phyloP scores from a whole-genome alignment of 1,140 invertebrate genomes.

The Drosophila serrata region DNA sequence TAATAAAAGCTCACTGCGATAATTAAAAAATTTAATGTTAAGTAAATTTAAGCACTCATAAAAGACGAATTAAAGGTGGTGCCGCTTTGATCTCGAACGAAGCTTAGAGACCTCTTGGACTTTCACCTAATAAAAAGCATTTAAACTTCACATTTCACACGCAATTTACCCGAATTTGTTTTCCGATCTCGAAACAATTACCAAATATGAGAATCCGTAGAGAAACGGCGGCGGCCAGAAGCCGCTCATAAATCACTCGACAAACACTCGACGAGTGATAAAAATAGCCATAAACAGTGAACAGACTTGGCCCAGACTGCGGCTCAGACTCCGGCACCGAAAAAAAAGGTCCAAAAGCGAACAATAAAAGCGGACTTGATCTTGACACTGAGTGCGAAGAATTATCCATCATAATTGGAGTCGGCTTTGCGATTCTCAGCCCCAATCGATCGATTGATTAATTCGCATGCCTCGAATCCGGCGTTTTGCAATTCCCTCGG shows the following conservation, averaged over 20 bases:
- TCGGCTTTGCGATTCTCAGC: conserved; percentile 30
- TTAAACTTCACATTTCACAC: conserved; percentile 18
- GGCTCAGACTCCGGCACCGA: conserved; percentile 10
- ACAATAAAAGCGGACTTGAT: conserved; percentile 54
- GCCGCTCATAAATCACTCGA: conserved; percentile 60
- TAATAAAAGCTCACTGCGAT: not conserved
- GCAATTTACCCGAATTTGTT: conserved; percentile 38
- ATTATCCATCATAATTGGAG: conserved; percentile 43
- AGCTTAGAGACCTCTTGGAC: conserved; percentile 17
- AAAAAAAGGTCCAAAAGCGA: conserved; percentile 44
- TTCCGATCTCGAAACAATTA: conserved; percentile 36
- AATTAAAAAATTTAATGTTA: not conserved
- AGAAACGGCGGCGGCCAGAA: conserved; percentile 50
- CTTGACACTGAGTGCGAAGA: conserved; percentile 68
- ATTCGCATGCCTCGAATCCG: conserved; percentile 37
- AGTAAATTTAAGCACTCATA: not conserved
- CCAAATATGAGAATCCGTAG: conserved; percentile 28
- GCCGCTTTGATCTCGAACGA: conserved; percentile 40
- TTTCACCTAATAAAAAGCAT: conserved; percentile 38
- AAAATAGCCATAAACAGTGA: conserved; percentile 63
- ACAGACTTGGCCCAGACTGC: conserved; percentile 38
- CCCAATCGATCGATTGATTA: conserved; percentile 36
- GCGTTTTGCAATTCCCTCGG: conserved; percentile 44
- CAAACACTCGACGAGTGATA: conserved; percentile 57
- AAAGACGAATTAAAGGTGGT: conserved; percentile 12